phyloP scores from a whole-genome alignment of 2,797 vertebrate species.

The Leuciscus waleckii region DNA sequence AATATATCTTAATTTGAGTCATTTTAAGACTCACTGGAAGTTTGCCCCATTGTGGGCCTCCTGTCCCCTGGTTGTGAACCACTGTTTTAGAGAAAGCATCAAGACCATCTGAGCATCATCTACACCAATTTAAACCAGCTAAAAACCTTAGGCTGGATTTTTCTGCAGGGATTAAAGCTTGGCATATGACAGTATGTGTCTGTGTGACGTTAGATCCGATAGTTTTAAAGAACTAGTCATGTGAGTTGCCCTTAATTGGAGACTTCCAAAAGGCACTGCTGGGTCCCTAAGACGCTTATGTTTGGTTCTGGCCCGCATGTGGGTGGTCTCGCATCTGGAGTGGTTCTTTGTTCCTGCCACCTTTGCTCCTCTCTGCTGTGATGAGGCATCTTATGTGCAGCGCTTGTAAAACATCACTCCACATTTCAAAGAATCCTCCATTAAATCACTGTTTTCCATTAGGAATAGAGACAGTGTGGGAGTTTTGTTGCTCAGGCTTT shows the following conservation, averaged over 20 bases:
- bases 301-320: slow-evolving; percentile 15
- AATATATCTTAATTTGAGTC: background rate
- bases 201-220: background rate
- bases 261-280: background rate
- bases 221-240: background rate
- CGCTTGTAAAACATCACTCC: slow-evolving; percentile 23
- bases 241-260: slow-evolving; percentile 7
- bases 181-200: background rate
- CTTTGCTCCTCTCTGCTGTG: slow-evolving; percentile 44
- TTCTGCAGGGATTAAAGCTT: background rate
- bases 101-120: background rate
- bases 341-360: slow-evolving; percentile 37
- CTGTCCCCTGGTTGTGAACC: background rate
- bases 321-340: slow-evolving; percentile 49
- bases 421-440: slow-evolving; percentile 39
- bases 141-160: background rate
- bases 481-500: slow-evolving; percentile 15
- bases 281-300: background rate
- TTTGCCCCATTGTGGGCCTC: background rate
- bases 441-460: slow-evolving; percentile 26
- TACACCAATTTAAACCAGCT: slow-evolving; percentile 2
- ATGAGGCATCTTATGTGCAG: slow-evolving; percentile 30
- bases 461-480: slow-evolving; percentile 7
- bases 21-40: background rate
- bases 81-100: background rate